A percentile compares a stretch with the other conserved stretches of the same genome.
These are phyloP conservation scores for Centrocercus urophasianus DNA, from an alignment of 2,113 vertebrate species.

Conservation along the genomic window DNA sequence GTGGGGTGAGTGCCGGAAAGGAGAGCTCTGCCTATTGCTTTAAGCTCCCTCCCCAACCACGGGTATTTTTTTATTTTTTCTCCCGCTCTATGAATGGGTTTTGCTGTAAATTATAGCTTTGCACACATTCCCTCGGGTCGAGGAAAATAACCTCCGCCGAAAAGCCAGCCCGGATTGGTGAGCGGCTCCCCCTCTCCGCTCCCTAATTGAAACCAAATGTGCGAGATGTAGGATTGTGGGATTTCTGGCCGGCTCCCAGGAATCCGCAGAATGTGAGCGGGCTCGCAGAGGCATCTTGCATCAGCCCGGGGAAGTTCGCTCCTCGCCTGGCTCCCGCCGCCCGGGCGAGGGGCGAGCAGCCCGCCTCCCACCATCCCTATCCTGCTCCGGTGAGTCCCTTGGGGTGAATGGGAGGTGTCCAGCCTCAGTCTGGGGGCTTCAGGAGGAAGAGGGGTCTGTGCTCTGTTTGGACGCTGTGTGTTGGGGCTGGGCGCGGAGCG, in stretches of 20 bases:
- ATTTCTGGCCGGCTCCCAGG: conserved; percentile 86
- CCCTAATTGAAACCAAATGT: conserved; percentile 95
- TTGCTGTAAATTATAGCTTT: conserved; percentile 81
- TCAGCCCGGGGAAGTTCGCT: conserved; percentile 82
- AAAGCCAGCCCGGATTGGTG: conserved; percentile 80
- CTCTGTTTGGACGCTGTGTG: accelerated
- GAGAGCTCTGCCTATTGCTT: conserved; percentile 25
- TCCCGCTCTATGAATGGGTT: conserved; percentile 75
- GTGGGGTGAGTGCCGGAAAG: accelerated
- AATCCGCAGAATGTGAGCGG: conserved; percentile 85
- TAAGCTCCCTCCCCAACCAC: conserved; percentile 37
- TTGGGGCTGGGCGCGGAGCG: background rate
- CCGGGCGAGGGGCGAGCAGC: conserved; percentile 47
- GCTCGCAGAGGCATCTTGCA: conserved; percentile 86
- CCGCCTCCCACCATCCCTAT: background rate
- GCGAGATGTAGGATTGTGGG: conserved; percentile 90
- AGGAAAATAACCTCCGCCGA: conserved; percentile 81
- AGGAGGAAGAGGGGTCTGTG: accelerated
- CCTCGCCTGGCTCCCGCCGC: conserved; percentile 65
- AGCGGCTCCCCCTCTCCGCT: conserved; percentile 73
- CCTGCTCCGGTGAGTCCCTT: background rate
- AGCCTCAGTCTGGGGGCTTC: accelerated
- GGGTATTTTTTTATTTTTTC: conserved; percentile 14
- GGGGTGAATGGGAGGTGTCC: accelerated
- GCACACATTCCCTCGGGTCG: conserved; percentile 73